phyloP scores from a whole-genome alignment of 1,140 invertebrate species.

The Hyphantria cunea region DNA sequence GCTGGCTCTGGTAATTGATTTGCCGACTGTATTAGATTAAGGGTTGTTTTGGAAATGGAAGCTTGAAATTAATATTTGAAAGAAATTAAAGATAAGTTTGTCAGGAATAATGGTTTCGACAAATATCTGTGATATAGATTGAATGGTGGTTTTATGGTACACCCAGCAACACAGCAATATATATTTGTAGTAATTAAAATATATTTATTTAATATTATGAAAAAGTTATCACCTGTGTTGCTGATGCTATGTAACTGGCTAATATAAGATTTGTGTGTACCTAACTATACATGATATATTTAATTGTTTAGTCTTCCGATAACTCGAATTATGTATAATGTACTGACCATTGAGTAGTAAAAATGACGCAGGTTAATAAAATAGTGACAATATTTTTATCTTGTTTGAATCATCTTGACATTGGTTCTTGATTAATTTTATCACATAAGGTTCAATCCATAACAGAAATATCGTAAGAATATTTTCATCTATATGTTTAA shows the following conservation, averaged over 20 bases:
- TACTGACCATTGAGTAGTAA: constrained; percentile 17
- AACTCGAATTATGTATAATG: constrained; percentile 24
- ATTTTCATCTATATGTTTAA: constrained; percentile 1
- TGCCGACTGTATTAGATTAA: constrained; percentile 24
- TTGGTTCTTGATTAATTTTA: constrained; percentile 4
- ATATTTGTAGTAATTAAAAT: constrained; percentile 21
- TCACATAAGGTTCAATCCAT: background rate
- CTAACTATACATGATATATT: background rate
- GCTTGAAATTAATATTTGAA: constrained; percentile 18
- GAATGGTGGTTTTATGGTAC: constrained; percentile 28
- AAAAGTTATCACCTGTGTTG: constrained; percentile 21
- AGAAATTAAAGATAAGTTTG: constrained; percentile 12
- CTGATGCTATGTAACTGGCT: constrained; percentile 17
- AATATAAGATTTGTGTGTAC: constrained; percentile 12
- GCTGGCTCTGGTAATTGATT: constrained; percentile 12
- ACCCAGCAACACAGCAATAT: constrained; percentile 24
- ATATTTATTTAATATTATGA: constrained; percentile 17
- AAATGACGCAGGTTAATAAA: constrained; percentile 28
- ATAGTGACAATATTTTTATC: constrained; percentile 11
- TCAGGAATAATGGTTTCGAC: constrained; percentile 21
- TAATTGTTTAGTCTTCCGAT: constrained; percentile 33
- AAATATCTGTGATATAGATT: constrained; percentile 41
- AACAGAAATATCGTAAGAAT: constrained; percentile 1
- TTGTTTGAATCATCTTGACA: background rate
- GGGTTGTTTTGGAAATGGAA: constrained; percentile 22